These are phyloP conservation scores for Phainopepla nitens DNA, from an alignment of 2,113 vertebrate genomes.

Conservation along the genomic window DNA sequence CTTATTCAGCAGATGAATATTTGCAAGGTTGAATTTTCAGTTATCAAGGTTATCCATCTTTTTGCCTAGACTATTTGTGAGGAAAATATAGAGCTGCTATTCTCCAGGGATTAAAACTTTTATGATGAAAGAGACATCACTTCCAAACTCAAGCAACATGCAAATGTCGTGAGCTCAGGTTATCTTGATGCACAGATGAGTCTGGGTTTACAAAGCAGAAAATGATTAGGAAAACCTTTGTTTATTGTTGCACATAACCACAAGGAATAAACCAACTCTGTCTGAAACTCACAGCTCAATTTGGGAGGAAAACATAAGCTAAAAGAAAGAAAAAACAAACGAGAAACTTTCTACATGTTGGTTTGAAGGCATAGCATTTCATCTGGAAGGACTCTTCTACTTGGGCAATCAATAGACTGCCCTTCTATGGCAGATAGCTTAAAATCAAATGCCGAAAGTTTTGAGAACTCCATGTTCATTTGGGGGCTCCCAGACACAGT, in stretches of 20 bases:
- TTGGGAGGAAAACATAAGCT: background rate
- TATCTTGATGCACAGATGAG: background rate
- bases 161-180: background rate
- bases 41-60: slow-evolving; percentile 45
- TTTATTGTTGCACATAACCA: background rate
- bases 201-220: background rate
- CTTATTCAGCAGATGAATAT: slow-evolving; percentile 33
- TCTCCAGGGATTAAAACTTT: slow-evolving; percentile 6
- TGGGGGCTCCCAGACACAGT: rapidly evolving
- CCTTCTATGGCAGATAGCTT: background rate
- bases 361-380: background rate
- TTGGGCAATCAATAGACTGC: background rate
- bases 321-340: background rate
- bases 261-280: background rate
- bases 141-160: background rate
- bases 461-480: background rate
- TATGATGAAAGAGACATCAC: background rate
- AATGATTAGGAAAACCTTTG: background rate
- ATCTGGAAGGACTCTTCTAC: background rate
- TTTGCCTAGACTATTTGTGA: background rate
- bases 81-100: background rate
- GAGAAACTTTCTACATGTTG: rapidly evolving
- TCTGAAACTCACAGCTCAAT: background rate
- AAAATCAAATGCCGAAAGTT: background rate
- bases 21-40: slow-evolving; percentile 40